Base-by-base conservation (phyloP, 2,113 vertebrate species). In the Ailuropoda melanoleuca region DNA sequence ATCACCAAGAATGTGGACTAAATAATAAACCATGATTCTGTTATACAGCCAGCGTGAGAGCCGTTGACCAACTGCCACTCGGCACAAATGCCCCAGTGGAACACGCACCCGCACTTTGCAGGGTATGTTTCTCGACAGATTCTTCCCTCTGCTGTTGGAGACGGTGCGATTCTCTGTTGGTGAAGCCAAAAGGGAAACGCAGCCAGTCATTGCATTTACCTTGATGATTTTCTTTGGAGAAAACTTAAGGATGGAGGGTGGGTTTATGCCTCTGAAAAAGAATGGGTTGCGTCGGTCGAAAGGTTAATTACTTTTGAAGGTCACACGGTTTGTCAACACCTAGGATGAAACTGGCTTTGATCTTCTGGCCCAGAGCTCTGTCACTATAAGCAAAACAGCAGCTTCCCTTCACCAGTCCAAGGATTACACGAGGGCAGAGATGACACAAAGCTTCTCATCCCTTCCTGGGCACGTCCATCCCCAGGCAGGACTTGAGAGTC, bases 271-370 rank as follows among this genome's bases (percentile, higher is more conserved):
- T 95, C 50, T 80, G 48, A 66, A 83, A 96, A 43, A 74, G 31
- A 94, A 89, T 24, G 55, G 37, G 60, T 84, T 74, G 26, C 91
- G 75, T 70, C n/a, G 9, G 75, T 70, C n/a, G 9, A 90, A 95
- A 94, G 68, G 80, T 56, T 96, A 86, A 97, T 85, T 91, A 62
- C 46, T 48, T 93, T 96, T 92, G 77, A 86, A 97, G 72, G 39
- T 86, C 88, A 43, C 39, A n/a, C 53, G 21, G 72, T 92, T 62
- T 89, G 80, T 92, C 55, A 56, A 48, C 83, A 93, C 26, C 78
- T 93, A 78, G 14, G 48, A 87, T 58, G 77, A 87, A 90, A n/a
- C 55, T 60, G 82, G 39, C 26, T 72, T 78, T 86, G 77, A 62
- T 31, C 50, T 43, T 91, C n/a, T 10, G 60, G 50, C 75, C 81